Evolutionary conservation across 2,888 invertebrate species (phyloP).

Genomic region (Brachyopa scutellaris): DNA sequence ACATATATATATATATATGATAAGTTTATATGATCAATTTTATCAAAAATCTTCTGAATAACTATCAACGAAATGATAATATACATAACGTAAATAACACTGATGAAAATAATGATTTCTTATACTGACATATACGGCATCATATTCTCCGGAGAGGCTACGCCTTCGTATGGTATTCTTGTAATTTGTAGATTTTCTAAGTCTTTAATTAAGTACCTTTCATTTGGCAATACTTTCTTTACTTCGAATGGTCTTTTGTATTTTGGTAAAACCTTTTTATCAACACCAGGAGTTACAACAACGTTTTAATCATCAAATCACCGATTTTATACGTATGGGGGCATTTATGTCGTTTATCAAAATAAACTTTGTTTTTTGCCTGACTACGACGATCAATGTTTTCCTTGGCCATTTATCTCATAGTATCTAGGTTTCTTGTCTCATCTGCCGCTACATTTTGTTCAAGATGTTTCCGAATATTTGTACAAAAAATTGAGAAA

Average conservation of each 20-base stretch:
- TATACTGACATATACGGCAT: neutral
- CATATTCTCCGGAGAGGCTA: neutral
- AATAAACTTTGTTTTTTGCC: constrained; percentile 67
- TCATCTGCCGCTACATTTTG: constrained; percentile 6
- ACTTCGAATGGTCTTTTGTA: neutral
- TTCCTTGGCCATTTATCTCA: constrained; percentile 38
- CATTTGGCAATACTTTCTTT: neutral
- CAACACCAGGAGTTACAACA: neutral
- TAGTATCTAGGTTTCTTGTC: neutral
- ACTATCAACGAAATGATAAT: no score
- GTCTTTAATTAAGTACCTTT: neutral
- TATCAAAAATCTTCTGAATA: no score
- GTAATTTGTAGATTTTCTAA: neutral
- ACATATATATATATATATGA: no score
- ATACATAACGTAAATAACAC: no score
- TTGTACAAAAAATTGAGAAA: constrained; percentile 14
- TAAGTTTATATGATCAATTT: no score
- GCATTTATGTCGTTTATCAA: constrained; percentile 62
- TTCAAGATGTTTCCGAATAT: constrained; percentile 36
- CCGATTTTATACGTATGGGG: constrained; percentile 47
- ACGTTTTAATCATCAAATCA: constrained; percentile 45
- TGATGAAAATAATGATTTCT: neutral
- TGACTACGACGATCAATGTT: constrained; percentile 73
- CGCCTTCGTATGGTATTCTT: neutral
- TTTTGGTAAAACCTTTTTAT: neutral